phyloP scores from a whole-genome alignment of 2,113 vertebrate species.

The Macaca nemestrina region DNA sequence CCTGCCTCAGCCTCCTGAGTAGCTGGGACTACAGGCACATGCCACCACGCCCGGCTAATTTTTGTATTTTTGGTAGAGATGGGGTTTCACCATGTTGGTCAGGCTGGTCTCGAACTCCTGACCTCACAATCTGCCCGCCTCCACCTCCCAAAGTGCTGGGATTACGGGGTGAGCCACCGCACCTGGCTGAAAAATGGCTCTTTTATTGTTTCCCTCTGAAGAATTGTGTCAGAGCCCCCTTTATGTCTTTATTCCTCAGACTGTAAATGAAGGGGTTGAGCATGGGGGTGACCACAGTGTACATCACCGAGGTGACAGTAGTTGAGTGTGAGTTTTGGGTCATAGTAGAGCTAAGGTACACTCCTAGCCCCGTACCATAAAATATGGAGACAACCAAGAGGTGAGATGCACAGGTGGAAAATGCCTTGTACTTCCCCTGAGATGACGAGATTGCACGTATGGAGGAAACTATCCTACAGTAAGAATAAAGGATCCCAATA shows the following conservation, averaged over 20 bases:
- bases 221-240: background rate
- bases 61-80: too few relatives aligned
- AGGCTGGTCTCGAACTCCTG: too few relatives aligned
- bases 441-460: background rate
- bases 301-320: background rate
- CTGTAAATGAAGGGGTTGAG: conserved; percentile 61
- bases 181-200: too few relatives aligned
- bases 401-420: conserved; percentile 52
- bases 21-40: too few relatives aligned
- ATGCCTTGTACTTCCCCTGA: conserved; percentile 11
- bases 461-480: background rate
- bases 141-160: too few relatives aligned
- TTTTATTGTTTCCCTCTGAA: background rate
- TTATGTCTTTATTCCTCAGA: conserved; percentile 51
- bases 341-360: conserved; percentile 25
- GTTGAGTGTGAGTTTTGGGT: background rate
- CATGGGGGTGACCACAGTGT: conserved; percentile 37
- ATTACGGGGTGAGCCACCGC: too few relatives aligned
- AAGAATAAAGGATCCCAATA: background rate
- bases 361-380: background rate
- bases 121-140: accelerated
- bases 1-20: too few relatives aligned
- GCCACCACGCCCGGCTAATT: too few relatives aligned
- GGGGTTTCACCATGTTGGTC: too few relatives aligned
- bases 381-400: conserved; percentile 34